Conservation (phyloP, 2,113 vertebrate genomes). For the Eubucco bourcierii region DNA sequence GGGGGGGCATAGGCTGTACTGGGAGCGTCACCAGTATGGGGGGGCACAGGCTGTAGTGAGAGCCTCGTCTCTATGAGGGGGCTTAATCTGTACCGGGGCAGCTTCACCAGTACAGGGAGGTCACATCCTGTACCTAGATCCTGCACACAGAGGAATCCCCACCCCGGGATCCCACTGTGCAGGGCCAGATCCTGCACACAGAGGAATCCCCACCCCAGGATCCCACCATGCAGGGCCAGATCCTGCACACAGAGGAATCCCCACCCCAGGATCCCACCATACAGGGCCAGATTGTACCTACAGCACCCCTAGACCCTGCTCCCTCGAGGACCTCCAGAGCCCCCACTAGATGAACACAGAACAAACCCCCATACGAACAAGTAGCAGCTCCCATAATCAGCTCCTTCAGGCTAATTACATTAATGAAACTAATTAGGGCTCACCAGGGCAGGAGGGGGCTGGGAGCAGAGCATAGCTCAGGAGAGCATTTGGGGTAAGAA, state of each 20-base stretch:
- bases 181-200: too few species aligned
- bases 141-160: too few species aligned
- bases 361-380: neutral
- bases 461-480: neutral
- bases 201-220: neutral
- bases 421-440: neutral
- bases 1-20: too few species aligned
- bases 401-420: too few species aligned
- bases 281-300: neutral
- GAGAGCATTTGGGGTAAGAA: neutral
- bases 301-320: neutral
- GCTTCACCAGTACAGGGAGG: neutral
- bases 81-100: too few species aligned
- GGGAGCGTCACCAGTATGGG: too few species aligned
- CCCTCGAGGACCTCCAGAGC: neutral
- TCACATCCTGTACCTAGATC: neutral
- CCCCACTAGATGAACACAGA: neutral
- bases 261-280: fast-evolving
- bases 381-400: too few species aligned
- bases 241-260: neutral
- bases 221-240: neutral
- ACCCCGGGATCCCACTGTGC: fast-evolving
- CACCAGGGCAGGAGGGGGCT: neutral
- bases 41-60: too few species aligned
- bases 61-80: too few species aligned